Percentiles rank a stretch among this genome's conserved stretches.
These are phyloP conservation scores for Fundulus diaphanus DNA, from an alignment of 2,797 vertebrate species.

Conservation along the genomic window DNA sequence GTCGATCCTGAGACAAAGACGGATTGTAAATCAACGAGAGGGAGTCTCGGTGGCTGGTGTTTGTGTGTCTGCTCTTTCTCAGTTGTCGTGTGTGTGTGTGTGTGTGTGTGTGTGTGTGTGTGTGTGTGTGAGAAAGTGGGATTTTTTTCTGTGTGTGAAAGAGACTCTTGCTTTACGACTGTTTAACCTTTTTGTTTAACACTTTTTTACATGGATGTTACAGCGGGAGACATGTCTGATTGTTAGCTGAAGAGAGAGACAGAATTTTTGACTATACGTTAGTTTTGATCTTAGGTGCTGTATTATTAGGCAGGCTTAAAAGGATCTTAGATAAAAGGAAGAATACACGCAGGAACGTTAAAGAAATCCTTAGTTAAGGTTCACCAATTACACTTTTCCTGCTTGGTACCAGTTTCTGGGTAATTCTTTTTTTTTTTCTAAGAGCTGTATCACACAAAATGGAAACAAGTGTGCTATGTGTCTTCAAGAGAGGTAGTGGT, in stretches of 20 bases:
- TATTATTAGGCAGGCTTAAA: not conserved
- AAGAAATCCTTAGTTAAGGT: not conserved
- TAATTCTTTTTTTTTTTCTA: no score
- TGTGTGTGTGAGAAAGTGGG: conserved; percentile 18
- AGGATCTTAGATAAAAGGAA: no score
- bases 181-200: conserved; percentile 50
- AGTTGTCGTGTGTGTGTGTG: conserved; percentile 36
- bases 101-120: conserved; percentile 28
- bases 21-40: conserved; percentile 68
- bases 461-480: no score
- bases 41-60: conserved; percentile 61
- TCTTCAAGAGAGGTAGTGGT: no score
- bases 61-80: conserved; percentile 75
- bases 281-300: not conserved
- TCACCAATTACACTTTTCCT: not conserved
- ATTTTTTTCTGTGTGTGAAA: conserved; percentile 35
- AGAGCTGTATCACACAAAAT: no score
- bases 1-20: conserved; percentile 63
- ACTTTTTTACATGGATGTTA: conserved; percentile 16
- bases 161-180: conserved; percentile 47
- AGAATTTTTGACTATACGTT: not conserved
- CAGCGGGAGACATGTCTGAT: conserved; percentile 1
- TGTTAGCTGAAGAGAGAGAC: conserved; percentile 10
- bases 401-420: not conserved
- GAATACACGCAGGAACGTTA: not conserved